Percentiles rank a stretch among this genome's conserved stretches.
These are phyloP conservation scores for Drosophila buzzatii DNA, from an alignment of 2,888 invertebrate genomes.

Conservation along the genomic window DNA sequence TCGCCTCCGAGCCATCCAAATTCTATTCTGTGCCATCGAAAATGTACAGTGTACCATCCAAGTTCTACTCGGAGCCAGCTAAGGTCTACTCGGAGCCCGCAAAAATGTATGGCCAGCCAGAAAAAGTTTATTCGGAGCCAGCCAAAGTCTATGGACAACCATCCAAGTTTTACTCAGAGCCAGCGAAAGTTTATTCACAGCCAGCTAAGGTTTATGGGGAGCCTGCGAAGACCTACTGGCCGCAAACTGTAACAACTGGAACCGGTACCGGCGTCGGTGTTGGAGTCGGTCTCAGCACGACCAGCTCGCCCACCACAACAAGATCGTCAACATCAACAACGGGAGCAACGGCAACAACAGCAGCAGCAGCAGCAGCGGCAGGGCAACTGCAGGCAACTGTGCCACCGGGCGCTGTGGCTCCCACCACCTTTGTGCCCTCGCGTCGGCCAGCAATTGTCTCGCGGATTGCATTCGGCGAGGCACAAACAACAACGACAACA, in stretches of 20 bases:
- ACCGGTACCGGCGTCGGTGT: constrained; percentile 21
- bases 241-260: constrained; percentile 69
- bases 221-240: constrained; percentile 86
- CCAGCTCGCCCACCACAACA: constrained; percentile 48
- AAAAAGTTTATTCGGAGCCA: constrained; percentile 86
- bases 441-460: constrained; percentile 82
- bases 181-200: constrained; percentile 87
- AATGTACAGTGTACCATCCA: constrained; percentile 87
- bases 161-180: constrained; percentile 87
- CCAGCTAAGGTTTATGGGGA: constrained; percentile 87
- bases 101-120: constrained; percentile 86
- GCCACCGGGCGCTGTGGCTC: constrained; percentile 48
- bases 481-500: constrained; percentile 65
- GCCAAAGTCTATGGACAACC: constrained; percentile 87
- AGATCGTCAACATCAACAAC: constrained; percentile 17
- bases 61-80: constrained; percentile 86
- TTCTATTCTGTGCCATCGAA: constrained; percentile 86
- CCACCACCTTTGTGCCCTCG: constrained; percentile 70
- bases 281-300: constrained; percentile 41
- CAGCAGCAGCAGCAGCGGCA: constrained; percentile 17
- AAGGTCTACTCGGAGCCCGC: constrained; percentile 88
- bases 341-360: constrained; percentile 15
- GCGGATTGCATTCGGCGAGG: constrained; percentile 83
- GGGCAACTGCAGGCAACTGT: constrained; percentile 47
- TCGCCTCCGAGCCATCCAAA: constrained; percentile 84